Evolutionary conservation across 1,140 invertebrate species (phyloP).

Genomic region (Cyphomyrmex costatus): DNA sequence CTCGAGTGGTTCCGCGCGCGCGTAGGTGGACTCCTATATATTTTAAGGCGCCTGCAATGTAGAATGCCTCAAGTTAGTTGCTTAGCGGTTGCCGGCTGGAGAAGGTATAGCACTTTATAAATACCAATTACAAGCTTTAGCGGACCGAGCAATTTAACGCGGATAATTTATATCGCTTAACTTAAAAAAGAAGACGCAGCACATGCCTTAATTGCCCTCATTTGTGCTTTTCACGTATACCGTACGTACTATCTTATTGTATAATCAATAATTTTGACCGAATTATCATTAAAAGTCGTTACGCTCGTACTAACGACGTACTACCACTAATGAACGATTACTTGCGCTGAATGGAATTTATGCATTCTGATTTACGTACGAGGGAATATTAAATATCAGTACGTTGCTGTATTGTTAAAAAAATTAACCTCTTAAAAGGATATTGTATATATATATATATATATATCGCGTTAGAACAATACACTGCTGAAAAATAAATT

Average conservation of each 20-base stretch:
- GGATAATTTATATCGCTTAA: slow-evolving; percentile 65
- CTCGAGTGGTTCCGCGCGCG: slow-evolving; percentile 40
- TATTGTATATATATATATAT: no score
- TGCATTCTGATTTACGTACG: neutral
- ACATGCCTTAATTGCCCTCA: slow-evolving; percentile 45
- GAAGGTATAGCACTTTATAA: slow-evolving; percentile 61
- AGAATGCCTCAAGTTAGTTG: slow-evolving; percentile 54
- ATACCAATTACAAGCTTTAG: slow-evolving; percentile 62
- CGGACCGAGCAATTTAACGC: slow-evolving; percentile 54
- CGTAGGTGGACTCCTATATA: slow-evolving; percentile 55
- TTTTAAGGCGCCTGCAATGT: slow-evolving; percentile 55
- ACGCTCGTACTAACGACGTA: neutral
- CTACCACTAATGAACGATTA: slow-evolving; percentile 14
- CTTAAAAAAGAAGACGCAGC: slow-evolving; percentile 24
- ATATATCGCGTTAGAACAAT: neutral
- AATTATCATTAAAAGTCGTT: slow-evolving; percentile 24
- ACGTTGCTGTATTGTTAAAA: neutral
- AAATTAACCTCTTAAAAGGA: slow-evolving; percentile 6
- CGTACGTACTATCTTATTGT: neutral
- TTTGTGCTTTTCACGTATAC: slow-evolving; percentile 39
- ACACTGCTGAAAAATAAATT: neutral
- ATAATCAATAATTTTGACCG: slow-evolving; percentile 36
- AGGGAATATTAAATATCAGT: slow-evolving; percentile 8
- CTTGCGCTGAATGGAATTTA: neutral
- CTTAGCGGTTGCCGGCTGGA: slow-evolving; percentile 54